phyloP scores from a whole-genome alignment of 2,888 invertebrate genomes.

The Protodeltote pygarga region DNA sequence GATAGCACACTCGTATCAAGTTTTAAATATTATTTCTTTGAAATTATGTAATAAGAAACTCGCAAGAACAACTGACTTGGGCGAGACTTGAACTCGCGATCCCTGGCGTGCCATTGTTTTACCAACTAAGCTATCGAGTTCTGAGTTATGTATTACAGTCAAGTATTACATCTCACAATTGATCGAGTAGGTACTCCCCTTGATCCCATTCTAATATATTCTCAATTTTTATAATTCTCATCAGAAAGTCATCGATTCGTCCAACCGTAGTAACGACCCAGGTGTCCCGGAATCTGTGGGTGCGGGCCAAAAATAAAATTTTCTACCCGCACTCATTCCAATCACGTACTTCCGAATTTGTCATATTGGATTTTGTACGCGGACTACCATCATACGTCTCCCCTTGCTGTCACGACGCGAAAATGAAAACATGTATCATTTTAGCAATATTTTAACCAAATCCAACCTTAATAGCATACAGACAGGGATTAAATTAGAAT shows the following conservation, averaged over 20 bases:
- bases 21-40: too few relatives aligned
- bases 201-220: slow-evolving; percentile 45
- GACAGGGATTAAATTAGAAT: slow-evolving; percentile 47
- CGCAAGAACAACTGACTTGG: too few relatives aligned
- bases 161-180: slow-evolving; percentile 15
- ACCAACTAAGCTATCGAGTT: too few relatives aligned
- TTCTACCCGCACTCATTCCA: slow-evolving; percentile 76
- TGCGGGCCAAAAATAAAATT: slow-evolving; percentile 75
- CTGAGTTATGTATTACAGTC: slow-evolving; percentile 19
- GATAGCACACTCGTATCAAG: too few relatives aligned
- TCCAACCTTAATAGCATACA: slow-evolving; percentile 51
- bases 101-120: too few relatives aligned
- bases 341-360: slow-evolving; percentile 86
- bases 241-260: slow-evolving; percentile 64
- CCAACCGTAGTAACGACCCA: slow-evolving; percentile 59
- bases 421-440: slow-evolving; percentile 84
- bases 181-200: slow-evolving; percentile 30
- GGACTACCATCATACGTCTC: slow-evolving; percentile 78
- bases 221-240: slow-evolving; percentile 52
- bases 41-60: too few relatives aligned
- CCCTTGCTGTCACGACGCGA: slow-evolving; percentile 79
- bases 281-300: slow-evolving; percentile 61
- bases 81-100: too few relatives aligned
- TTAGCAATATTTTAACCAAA: slow-evolving; percentile 45
- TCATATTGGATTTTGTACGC: slow-evolving; percentile 86